Evolutionary conservation across 2,888 invertebrate species (phyloP).

Genomic region (Hemistola chrysoprasaria): DNA sequence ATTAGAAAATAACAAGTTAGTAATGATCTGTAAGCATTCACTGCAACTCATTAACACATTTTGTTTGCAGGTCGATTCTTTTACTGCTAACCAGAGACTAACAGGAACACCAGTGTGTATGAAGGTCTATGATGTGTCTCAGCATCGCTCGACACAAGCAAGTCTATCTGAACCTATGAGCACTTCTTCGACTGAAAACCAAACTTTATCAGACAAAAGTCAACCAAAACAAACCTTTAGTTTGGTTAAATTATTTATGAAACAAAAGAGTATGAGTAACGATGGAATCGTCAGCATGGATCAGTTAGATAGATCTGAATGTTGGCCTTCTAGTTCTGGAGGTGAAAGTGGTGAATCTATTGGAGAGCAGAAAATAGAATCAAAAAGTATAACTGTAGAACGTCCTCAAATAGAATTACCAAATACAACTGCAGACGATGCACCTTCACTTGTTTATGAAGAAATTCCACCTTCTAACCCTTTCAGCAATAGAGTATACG

Average conservation of each 20-base stretch:
- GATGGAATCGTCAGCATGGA: slow-evolving; percentile 89
- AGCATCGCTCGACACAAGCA: slow-evolving; percentile 64
- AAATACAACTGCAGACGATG: slow-evolving; percentile 75
- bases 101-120: slow-evolving; percentile 68
- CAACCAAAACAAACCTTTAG: slow-evolving; percentile 85
- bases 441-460: slow-evolving; percentile 60
- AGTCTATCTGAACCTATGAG: slow-evolving; percentile 80
- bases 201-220: slow-evolving; percentile 73
- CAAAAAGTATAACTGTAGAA: slow-evolving; percentile 47
- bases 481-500: slow-evolving; percentile 68
- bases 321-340: slow-evolving; percentile 87
- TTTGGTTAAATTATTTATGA: slow-evolving; percentile 93
- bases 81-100: slow-evolving; percentile 71
- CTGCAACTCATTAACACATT: slow-evolving; percentile 33
- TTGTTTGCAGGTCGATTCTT: slow-evolving; percentile 74
- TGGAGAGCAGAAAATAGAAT: slow-evolving; percentile 67
- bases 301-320: slow-evolving; percentile 87
- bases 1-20: slow-evolving; percentile 27
- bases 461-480: slow-evolving; percentile 60
- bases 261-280: slow-evolving; percentile 92
- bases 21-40: slow-evolving; percentile 26
- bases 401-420: slow-evolving; percentile 80
- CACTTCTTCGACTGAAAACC: slow-evolving; percentile 77
- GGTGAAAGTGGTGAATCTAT: slow-evolving; percentile 84
- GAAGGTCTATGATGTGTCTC: slow-evolving; percentile 77